Evolutionary conservation across 2,888 invertebrate genomes (phyloP).

Genomic region (Caenorhabditis zanzibari): DNA sequence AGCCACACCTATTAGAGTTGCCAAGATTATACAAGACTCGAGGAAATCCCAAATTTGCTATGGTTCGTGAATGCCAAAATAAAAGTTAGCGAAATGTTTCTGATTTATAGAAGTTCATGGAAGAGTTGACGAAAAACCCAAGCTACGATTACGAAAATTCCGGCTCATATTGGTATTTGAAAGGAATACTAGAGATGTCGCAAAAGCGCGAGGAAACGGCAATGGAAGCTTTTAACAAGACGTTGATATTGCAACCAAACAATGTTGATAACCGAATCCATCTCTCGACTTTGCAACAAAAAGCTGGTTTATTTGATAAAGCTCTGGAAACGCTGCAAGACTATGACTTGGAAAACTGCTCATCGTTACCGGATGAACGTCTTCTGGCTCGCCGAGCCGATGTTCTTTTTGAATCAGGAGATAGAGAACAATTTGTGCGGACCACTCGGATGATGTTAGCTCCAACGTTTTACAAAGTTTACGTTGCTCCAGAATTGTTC

Average conservation of each 20-base stretch:
- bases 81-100: background rate
- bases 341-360: conserved; percentile 76
- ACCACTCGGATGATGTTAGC: conserved; percentile 77
- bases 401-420: conserved; percentile 75
- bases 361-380: conserved; percentile 75
- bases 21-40: conserved; percentile 67
- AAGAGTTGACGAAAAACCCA: background rate
- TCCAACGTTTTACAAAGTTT: conserved; percentile 80
- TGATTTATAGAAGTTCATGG: conserved; percentile 44
- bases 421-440: conserved; percentile 75
- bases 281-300: conserved; percentile 78
- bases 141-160: conserved; percentile 31
- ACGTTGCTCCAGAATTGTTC: conserved; percentile 46
- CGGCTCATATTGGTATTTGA: conserved; percentile 53
- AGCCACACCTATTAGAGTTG: conserved; percentile 70
- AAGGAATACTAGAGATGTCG: conserved; percentile 54
- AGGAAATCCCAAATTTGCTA: conserved; percentile 42
- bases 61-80: conserved; percentile 1
- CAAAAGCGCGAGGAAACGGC: conserved; percentile 71
- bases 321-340: conserved; percentile 79
- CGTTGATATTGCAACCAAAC: conserved; percentile 69
- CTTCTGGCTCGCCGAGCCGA: conserved; percentile 80
- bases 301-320: conserved; percentile 74
- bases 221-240: conserved; percentile 71
- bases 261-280: conserved; percentile 82